Evolutionary conservation across 1,140 invertebrate species (phyloP), one percentile per base, ranked within the genome.

Genomic region (Pseudoatta argentina): DNA sequence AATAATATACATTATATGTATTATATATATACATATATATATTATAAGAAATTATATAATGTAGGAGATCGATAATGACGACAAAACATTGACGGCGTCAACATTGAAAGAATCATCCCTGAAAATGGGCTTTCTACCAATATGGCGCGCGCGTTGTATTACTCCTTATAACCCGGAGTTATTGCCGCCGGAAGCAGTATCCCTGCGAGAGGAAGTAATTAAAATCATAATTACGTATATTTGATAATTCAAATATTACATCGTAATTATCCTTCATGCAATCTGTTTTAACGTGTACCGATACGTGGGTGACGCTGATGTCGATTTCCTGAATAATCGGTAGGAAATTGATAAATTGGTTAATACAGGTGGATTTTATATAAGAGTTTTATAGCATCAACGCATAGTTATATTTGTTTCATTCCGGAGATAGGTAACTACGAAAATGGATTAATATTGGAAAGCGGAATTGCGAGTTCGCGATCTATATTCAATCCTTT

Each of bases 141-240:
- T 96, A 7, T 97, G 97, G 97, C 95, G 96, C 2, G 96, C 96
- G 0, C 96, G 97, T 72, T 96, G 96, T 86, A 95, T 97, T 1
- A 97, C 96, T 0, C 93, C 95, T 10, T 97, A 97, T 88, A 96
- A 96, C 95, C 95, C 96, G 4, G 96, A 97, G 12, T 92, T 97
- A 71, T 91, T 97, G 57, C 97, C 97, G 7, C 96, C 96, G 2
- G 96, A 97, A 88, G 96, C 97, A 0, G 94, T 96, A 16, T 96
- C 96, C 0, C 91, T 97, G 53, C 96, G 79, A 18, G 92, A 93
- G 34, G 75, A 90, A 79, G 93, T 94, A 89, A 81, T 88, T 7
- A 48, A 39, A 44, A 44, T 3, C 10, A 44, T 16, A 59, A 27
- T 24, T 16, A 18, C 27, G 0, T n/a, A 6, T 55, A 48, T 51